Base-by-base conservation (phyloP, 2,888 invertebrate species). In the Cryptosula pallasiana region DNA sequence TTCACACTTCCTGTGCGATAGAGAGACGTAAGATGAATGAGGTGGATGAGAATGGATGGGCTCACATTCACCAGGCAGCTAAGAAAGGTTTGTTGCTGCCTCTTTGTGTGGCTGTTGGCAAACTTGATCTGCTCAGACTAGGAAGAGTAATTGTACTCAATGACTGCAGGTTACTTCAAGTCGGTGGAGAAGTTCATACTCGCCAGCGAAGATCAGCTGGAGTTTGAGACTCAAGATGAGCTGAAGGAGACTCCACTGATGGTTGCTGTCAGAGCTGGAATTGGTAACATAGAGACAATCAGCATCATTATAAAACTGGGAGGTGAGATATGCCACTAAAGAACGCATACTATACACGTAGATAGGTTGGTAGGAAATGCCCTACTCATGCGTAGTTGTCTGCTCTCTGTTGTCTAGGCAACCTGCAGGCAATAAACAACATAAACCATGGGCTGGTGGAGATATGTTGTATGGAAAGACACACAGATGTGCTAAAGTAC, bases 361-460 rank as follows among this genome's bases (percentile, higher is more conserved):
- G n/a, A n/a, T n/a, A n/a, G n/a, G n/a, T n/a, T n/a, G n/a, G n/a
- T n/a, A n/a, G n/a, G n/a, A n/a, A n/a, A n/a, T n/a, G n/a, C n/a
- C n/a, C n/a, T n/a, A n/a, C n/a, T n/a, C n/a, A n/a, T n/a, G n/a
- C n/a, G n/a, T n/a, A n/a, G n/a, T n/a, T n/a, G n/a, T n/a, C 20
- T 45, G 45, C 45, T 45, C 20, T 20, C 45, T 45, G 45, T n/a
- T n/a, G n/a, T 45, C 5, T 45, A 63, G 63, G 81, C 3, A 81
- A 81, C 74, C 45, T 70, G 27, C 25, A 36, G 13, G 70, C 70
- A 13, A 29, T 36, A 2, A 70, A 70, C 32, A 54, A 5, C 3
- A 78, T 79, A 35, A 81, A 82, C 71, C 81, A 82, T 75, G 83
- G 83, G 2, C 81, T 79, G 5, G 79, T 84, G n/a, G 83, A 84